phyloP scores from a whole-genome alignment of 1,140 invertebrate genomes.

The Drosophila bipectinata region DNA sequence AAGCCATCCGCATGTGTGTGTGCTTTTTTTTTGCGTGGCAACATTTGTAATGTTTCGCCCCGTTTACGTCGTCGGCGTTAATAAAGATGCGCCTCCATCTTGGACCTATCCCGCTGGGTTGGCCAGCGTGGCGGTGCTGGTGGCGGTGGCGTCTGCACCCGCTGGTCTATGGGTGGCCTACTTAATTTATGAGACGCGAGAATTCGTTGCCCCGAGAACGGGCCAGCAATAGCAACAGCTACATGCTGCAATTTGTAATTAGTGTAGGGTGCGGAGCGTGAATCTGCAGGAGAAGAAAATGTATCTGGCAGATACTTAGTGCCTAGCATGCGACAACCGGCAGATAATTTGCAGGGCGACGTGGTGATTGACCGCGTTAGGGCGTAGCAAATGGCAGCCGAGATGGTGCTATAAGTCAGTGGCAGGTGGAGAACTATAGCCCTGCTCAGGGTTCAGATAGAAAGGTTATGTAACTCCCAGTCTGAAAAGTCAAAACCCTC shows the following conservation, averaged over 20 bases:
- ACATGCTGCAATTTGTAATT: slow-evolving; percentile 76
- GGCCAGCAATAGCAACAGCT: slow-evolving; percentile 5
- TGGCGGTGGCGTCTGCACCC: not conserved
- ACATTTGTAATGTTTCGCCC: slow-evolving; percentile 80
- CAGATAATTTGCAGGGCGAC: slow-evolving; percentile 57
- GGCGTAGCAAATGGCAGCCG: slow-evolving; percentile 6
- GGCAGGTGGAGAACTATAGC: too few relatives aligned
- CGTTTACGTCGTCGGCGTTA: slow-evolving; percentile 78
- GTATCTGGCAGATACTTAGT: slow-evolving; percentile 68
- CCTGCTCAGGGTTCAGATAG: too few relatives aligned
- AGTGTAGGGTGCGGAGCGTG: slow-evolving; percentile 70
- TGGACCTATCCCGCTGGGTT: slow-evolving; percentile 60
- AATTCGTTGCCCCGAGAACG: slow-evolving; percentile 57
- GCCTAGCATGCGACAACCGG: slow-evolving; percentile 49
- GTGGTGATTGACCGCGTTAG: slow-evolving; percentile 70
- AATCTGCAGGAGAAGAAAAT: slow-evolving; percentile 69
- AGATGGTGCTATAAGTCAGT: not conserved
- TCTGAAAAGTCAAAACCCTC: slow-evolving; percentile 12
- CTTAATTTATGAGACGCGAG: slow-evolving; percentile 81
- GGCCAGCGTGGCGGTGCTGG: slow-evolving; percentile 11
- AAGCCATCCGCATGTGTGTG: slow-evolving; percentile 22
- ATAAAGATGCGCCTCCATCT: slow-evolving; percentile 70
- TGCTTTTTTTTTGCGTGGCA: slow-evolving; percentile 53
- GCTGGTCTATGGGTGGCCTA: slow-evolving; percentile 77
- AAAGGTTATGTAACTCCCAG: too few relatives aligned